Evolutionary conservation across 1,140 invertebrate species (phyloP).

Genomic region (Myzus persicae): DNA sequence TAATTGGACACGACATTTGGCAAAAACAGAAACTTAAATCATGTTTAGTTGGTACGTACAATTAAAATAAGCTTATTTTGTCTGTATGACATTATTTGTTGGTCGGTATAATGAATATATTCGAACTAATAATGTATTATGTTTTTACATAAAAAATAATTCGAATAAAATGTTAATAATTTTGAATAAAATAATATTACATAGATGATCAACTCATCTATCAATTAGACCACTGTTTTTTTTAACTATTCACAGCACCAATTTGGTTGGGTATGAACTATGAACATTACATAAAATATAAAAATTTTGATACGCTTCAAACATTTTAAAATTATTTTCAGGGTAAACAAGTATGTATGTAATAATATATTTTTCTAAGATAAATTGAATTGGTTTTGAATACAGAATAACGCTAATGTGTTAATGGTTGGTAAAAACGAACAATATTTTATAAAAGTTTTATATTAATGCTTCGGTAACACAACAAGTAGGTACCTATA

Average conservation of each 20-base stretch:
- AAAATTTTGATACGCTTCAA: too few species aligned
- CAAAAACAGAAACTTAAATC: neutral
- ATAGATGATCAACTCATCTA: too few species aligned
- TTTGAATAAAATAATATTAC: too few species aligned
- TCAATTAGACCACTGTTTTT: neutral
- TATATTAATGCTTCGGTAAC: neutral
- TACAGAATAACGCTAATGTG: neutral
- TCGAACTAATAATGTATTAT: neutral
- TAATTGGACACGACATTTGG: neutral
- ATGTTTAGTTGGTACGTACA: neutral
- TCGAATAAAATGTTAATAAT: neutral
- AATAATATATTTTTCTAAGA: neutral
- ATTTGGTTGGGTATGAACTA: neutral
- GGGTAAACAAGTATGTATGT: too few species aligned
- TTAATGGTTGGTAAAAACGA: neutral
- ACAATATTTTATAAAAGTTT: neutral
- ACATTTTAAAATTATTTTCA: neutral
- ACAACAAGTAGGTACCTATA: neutral
- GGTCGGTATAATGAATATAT: neutral
- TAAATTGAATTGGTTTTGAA: neutral
- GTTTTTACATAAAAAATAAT: neutral
- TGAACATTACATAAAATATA: neutral
- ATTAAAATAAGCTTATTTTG: neutral
- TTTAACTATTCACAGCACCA: neutral
- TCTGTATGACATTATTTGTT: neutral